Percentiles rank a stretch among this genome's conserved stretches.
Evolutionary conservation across 2,113 vertebrate genomes (phyloP).

Genomic region (Epinephelus lanceolatus): DNA sequence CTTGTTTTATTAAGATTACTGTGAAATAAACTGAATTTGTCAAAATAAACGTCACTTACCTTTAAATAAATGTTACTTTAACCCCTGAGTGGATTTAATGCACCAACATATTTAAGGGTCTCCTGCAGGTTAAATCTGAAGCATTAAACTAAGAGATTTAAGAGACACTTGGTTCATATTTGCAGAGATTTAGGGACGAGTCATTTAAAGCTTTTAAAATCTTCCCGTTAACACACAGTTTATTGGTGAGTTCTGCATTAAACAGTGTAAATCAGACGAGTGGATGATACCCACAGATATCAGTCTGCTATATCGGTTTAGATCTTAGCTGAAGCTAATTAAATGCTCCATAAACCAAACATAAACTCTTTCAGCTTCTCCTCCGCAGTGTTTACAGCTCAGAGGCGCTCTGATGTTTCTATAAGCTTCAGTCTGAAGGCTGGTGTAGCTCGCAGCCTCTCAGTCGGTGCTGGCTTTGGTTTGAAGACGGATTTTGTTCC

Average conservation of each 20-base stretch:
- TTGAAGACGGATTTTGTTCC: neutral
- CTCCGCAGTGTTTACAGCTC: conserved; percentile 2
- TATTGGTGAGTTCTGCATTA: conserved; percentile 12
- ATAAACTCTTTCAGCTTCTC: conserved; percentile 9
- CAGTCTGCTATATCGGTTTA: neutral
- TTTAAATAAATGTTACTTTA: neutral
- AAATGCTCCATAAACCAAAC: conserved; percentile 36
- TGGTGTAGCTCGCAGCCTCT: neutral
- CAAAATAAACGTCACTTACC: neutral
- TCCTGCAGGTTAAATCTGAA: neutral
- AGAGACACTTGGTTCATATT: neutral
- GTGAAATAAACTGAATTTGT: neutral
- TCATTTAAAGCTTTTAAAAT: conserved; percentile 1
- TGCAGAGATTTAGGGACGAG: neutral
- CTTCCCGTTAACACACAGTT: neutral
- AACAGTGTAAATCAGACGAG: neutral
- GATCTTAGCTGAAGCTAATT: conserved; percentile 19
- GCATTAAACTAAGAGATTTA: conserved; percentile 8
- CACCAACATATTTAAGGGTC: neutral
- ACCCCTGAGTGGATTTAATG: neutral
- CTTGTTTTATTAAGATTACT: neutral
- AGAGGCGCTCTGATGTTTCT: conserved; percentile 6
- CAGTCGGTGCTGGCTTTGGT: neutral
- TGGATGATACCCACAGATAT: neutral
- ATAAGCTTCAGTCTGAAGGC: neutral